Evolutionary conservation across 2,797 vertebrate genomes (phyloP).

Genomic region (Sylvia borin): DNA sequence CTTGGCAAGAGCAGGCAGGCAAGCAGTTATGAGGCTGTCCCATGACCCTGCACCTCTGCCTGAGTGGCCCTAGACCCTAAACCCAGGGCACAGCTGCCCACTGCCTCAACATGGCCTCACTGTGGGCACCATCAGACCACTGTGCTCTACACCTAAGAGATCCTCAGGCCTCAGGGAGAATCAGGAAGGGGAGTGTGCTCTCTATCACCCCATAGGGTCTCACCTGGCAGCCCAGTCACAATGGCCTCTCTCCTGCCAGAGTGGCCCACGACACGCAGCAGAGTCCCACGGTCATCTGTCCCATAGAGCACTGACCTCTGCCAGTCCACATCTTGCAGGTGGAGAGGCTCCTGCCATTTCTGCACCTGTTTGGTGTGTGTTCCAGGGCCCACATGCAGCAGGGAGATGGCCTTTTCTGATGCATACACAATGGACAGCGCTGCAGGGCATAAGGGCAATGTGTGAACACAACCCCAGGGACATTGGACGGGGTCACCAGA

Average conservation of each 20-base stretch:
- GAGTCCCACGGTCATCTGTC: conserved; percentile 78
- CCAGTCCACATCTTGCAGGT: conserved; percentile 88
- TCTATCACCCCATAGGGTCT: neutral
- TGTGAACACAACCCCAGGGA: neutral
- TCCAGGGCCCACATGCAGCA: conserved; percentile 77
- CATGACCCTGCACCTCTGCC: neutral
- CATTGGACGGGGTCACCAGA: fast-evolving
- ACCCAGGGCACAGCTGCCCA: neutral
- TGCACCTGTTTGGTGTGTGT: conserved; percentile 63
- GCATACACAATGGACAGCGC: conserved; percentile 82
- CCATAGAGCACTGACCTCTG: conserved; percentile 84
- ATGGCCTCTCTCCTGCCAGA: conserved; percentile 73
- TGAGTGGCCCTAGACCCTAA: neutral
- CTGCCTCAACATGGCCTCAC: fast-evolving
- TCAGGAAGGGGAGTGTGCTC: neutral
- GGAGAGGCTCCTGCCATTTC: conserved; percentile 70
- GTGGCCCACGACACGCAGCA: conserved; percentile 74
- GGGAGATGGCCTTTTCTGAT: conserved; percentile 64
- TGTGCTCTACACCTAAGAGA: neutral
- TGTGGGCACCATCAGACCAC: neutral
- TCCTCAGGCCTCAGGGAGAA: neutral
- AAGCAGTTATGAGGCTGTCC: neutral
- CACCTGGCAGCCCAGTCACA: conserved; percentile 80
- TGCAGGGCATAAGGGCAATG: neutral
- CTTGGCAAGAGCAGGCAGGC: conserved; percentile 38